Evolutionary conservation across 35 echinoderm and acorn worm genomes (phyloP).

Genomic region (Chiridota heheva): DNA sequence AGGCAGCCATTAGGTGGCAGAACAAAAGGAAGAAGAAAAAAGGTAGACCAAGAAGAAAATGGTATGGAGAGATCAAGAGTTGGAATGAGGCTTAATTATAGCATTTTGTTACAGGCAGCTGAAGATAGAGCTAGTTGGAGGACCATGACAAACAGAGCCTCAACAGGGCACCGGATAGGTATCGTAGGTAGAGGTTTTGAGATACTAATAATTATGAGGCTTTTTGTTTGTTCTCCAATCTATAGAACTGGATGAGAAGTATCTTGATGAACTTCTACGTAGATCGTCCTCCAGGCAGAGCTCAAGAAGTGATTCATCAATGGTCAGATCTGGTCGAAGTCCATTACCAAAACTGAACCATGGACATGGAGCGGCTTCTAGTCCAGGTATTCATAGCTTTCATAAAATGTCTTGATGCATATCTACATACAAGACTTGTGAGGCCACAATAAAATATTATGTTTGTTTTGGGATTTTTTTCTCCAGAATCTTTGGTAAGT

Average conservation of each 20-base stretch:
- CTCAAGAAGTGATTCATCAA: slow-evolving; percentile 16
- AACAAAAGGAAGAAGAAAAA: too few species aligned
- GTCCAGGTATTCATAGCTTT: not conserved
- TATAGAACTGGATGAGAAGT: slow-evolving; percentile 14
- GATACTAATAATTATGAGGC: not conserved
- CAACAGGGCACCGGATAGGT: too few species aligned
- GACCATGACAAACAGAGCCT: too few species aligned
- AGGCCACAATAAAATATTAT: not conserved
- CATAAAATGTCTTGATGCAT: not conserved
- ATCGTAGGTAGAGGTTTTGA: not conserved
- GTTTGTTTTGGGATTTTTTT: not conserved
- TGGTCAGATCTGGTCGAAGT: slow-evolving; percentile 3
- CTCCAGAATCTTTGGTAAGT: not conserved
- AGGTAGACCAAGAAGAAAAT: too few species aligned
- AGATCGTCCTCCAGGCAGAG: slow-evolving; percentile 32
- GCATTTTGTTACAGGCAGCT: too few species aligned
- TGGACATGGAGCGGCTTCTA: not conserved
- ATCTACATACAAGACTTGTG: not conserved
- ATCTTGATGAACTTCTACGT: slow-evolving; percentile 8
- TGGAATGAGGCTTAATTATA: too few species aligned
- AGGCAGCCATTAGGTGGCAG: too few species aligned
- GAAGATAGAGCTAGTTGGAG: too few species aligned
- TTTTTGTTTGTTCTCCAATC: not conserved
- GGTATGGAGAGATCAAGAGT: too few species aligned
- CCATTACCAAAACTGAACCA: slow-evolving; percentile 21